Percentiles rank a stretch among this genome's conserved stretches.
These are phyloP conservation scores for Mergus octosetaceus DNA, from an alignment of 2,797 vertebrate genomes.

Conservation along the genomic window DNA sequence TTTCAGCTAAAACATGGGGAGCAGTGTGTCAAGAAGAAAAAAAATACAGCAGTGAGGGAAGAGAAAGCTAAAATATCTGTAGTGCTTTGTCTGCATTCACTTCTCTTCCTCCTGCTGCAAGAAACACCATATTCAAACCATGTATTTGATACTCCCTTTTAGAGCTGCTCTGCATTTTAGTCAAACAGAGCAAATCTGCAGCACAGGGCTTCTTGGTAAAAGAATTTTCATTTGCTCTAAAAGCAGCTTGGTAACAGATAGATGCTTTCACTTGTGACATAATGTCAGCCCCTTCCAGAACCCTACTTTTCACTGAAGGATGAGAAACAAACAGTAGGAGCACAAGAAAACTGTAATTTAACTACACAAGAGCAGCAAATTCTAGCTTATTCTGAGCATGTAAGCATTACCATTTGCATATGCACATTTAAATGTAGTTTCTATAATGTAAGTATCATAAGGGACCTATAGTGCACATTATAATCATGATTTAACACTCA, in stretches of 20 bases:
- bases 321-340: background rate
- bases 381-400: background rate
- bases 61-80: background rate
- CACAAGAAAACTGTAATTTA: background rate
- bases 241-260: background rate
- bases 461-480: background rate
- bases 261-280: background rate
- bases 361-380: fast-evolving
- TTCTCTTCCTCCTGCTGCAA: background rate
- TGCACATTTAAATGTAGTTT: background rate
- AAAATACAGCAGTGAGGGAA: background rate
- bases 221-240: background rate
- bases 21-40: background rate
- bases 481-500: background rate
- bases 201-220: background rate
- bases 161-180: background rate
- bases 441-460: background rate
- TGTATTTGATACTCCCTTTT: background rate
- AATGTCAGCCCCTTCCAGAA: background rate
- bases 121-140: background rate
- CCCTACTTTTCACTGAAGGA: background rate
- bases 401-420: background rate
- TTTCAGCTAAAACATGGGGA: background rate
- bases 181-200: background rate
- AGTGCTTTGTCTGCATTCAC: background rate